phyloP scores from a whole-genome alignment of 2,113 vertebrate genomes.

The Ornithorhynchus anatinus region DNA sequence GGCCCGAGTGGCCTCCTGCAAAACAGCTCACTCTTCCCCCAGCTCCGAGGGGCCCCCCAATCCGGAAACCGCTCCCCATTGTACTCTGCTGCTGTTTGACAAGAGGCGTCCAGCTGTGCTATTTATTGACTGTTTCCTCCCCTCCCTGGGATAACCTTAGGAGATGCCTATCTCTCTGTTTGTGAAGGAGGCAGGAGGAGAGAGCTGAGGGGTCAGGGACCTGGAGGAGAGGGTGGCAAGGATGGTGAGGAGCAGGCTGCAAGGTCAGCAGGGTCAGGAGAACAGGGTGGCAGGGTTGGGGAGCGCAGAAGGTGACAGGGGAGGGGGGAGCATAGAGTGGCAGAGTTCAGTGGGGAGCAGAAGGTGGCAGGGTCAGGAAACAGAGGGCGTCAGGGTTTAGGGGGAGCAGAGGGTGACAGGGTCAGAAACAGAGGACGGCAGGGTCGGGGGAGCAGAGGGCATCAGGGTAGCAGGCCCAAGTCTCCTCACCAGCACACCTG shows the following conservation, averaged over 20 bases:
- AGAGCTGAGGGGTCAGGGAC: not conserved
- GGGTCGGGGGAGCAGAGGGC: not conserved
- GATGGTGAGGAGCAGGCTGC: not conserved
- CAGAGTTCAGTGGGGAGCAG: not conserved
- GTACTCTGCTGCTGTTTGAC: not conserved
- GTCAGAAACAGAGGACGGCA: not conserved
- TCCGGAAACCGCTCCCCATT: slow-evolving; percentile 30
- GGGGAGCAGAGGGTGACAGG: not conserved
- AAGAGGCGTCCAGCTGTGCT: not conserved
- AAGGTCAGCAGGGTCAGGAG: not conserved
- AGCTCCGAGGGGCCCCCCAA: not conserved
- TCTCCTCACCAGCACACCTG: not conserved
- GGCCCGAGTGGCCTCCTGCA: not conserved
- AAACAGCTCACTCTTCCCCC: not conserved
- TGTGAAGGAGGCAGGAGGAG: not conserved
- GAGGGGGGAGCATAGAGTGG: not conserved
- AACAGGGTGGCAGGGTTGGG: no score
- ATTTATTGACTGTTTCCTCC: slow-evolving; percentile 7
- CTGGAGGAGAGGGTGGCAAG: not conserved
- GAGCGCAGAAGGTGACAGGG: not conserved
- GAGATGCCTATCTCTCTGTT: slow-evolving; percentile 1
- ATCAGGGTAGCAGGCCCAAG: no score
- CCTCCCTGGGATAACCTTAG: slow-evolving; percentile 10
- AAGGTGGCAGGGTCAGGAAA: not conserved
- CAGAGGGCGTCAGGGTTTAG: not conserved